phyloP scores from a whole-genome alignment of 1,140 invertebrate species.

The Catajapyx aquilonaris region DNA sequence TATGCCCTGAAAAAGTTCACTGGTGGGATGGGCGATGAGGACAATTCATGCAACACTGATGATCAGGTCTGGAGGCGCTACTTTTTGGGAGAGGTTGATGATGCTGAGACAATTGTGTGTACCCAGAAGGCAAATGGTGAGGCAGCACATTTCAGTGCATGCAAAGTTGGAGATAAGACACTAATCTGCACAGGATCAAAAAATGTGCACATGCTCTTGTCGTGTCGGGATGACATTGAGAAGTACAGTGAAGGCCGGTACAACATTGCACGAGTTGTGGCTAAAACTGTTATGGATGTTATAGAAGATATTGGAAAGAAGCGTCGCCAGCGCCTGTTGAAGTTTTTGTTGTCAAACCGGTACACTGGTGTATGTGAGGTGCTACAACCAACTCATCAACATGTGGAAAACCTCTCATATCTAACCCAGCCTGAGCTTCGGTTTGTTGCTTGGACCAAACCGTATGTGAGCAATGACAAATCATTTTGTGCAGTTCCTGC shows the following conservation, averaged over 20 bases:
- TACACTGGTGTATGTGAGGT: conserved; percentile 25
- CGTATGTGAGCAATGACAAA: conserved; percentile 14
- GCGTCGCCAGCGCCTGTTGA: conserved; percentile 9
- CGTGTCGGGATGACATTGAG: conserved; percentile 19
- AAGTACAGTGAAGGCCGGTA: conserved; percentile 21
- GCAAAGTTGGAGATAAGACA: conserved; percentile 17
- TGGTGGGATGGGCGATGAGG: conserved; percentile 28
- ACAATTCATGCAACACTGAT: conserved; percentile 19
- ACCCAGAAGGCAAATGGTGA: conserved; percentile 28
- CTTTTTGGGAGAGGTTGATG: conserved; percentile 17
- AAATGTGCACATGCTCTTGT: conserved; percentile 22
- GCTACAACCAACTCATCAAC: conserved; percentile 23
- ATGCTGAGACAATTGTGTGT: conserved; percentile 17
- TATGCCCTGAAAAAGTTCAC: conserved; percentile 28
- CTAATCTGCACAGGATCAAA: conserved; percentile 25
- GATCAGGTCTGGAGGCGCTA: conserved; percentile 23
- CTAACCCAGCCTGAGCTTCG: conserved; percentile 17
- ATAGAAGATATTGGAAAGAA: conserved; percentile 16
- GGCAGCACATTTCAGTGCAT: conserved; percentile 25
- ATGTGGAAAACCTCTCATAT: conserved; percentile 23
- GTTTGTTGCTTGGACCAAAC: conserved; percentile 24
- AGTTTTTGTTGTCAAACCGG: conserved; percentile 13
- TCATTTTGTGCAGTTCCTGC: conserved; percentile 19
- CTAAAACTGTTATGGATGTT: conserved; percentile 17
- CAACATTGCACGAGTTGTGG: conserved; percentile 19